These are phyloP conservation scores for Athene noctua DNA, from an alignment of 2,113 vertebrate genomes.

Conservation along the genomic window DNA sequence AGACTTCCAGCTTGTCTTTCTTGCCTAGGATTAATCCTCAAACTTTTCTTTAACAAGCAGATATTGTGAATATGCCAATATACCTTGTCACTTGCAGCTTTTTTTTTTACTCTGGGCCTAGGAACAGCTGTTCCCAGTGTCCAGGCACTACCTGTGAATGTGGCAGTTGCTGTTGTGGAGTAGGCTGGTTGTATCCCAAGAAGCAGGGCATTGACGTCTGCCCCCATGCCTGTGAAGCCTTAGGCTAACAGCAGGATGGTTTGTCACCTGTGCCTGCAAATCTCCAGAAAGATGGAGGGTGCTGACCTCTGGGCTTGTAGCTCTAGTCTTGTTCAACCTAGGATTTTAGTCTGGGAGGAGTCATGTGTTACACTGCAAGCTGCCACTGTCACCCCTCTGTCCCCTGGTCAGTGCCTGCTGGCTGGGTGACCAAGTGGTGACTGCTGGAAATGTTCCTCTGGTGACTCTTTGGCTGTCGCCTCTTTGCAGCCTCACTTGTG, in stretches of 20 bases:
- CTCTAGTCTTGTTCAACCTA: not conserved
- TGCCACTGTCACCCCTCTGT: not conserved
- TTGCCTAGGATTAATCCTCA: not conserved
- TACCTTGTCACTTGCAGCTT: not conserved
- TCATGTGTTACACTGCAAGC: not conserved
- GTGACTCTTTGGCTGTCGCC: not conserved
- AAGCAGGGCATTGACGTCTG: not conserved
- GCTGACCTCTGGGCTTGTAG: not conserved
- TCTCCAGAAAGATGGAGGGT: not conserved
- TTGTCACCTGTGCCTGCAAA: not conserved
- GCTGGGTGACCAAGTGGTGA: not conserved
- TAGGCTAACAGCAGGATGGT: not conserved
- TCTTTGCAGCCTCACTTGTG: not conserved
- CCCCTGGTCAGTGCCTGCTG: not conserved
- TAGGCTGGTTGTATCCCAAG: not conserved
- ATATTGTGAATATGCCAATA: not conserved
- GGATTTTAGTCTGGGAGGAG: not conserved
- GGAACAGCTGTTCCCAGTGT: not conserved
- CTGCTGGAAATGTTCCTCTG: accelerated
- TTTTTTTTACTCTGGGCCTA: not conserved
- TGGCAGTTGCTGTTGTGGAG: not conserved
- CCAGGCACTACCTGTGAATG: not conserved
- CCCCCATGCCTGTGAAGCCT: not conserved
- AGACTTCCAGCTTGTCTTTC: not conserved
- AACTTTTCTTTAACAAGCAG: not conserved